These are phyloP conservation scores for Uria aalge DNA, from an alignment of 2,113 vertebrate species.

Conservation along the genomic window DNA sequence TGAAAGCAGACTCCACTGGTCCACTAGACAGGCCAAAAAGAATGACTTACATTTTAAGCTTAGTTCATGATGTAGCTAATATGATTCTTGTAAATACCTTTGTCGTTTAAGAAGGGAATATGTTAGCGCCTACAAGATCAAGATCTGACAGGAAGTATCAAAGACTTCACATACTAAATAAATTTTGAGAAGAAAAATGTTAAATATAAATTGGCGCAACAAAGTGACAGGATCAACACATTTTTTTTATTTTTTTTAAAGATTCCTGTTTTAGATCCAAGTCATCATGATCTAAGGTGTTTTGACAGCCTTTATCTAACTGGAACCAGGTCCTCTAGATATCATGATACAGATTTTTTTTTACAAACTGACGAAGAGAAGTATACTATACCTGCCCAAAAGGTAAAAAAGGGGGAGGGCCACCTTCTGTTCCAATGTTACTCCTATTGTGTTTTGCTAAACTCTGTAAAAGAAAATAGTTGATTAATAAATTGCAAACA, in stretches of 20 bases:
- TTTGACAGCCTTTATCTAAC: not conserved
- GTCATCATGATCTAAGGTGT: not conserved
- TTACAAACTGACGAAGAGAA: not conserved
- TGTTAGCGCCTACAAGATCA: not conserved
- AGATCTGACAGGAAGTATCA: not conserved
- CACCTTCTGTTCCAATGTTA: constrained; percentile 95
- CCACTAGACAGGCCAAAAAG: not conserved
- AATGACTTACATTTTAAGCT: not conserved
- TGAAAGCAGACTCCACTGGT: not conserved
- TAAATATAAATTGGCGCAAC: not conserved
- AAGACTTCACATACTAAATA: not conserved
- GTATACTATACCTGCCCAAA: constrained; percentile 89
- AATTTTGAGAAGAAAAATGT: not conserved
- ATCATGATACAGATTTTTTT: not conserved
- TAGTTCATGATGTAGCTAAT: not conserved
- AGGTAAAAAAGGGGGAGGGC: constrained; percentile 95
- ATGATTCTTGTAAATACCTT: not conserved
- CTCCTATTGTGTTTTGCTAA: constrained; percentile 94
- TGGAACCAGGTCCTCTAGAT: not conserved
- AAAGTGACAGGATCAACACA: not conserved
- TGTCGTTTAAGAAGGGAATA: not conserved
- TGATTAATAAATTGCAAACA: not conserved
- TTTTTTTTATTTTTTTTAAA: not conserved
- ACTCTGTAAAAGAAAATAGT: constrained; percentile 76
- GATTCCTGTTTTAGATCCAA: not conserved